phyloP scores from a whole-genome alignment of 2,888 invertebrate species.

The Platycheirus albimanus region DNA sequence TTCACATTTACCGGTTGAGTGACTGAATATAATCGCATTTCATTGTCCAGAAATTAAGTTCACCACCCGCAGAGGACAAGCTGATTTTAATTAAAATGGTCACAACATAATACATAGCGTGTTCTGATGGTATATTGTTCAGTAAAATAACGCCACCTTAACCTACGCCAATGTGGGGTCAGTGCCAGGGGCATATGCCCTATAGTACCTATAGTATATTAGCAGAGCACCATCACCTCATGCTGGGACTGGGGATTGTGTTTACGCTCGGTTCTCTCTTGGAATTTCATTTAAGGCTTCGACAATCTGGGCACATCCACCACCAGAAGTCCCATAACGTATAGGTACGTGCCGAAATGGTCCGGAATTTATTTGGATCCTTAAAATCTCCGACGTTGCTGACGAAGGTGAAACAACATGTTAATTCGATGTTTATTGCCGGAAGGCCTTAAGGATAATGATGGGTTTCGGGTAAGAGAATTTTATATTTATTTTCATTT shows the following conservation, averaged over 20 bases:
- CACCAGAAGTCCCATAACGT: not conserved
- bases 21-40: slow-evolving; percentile 5
- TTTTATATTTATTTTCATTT: not conserved
- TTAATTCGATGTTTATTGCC: slow-evolving; percentile 21
- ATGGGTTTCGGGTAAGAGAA: not conserved
- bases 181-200: not conserved
- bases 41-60: slow-evolving; percentile 16
- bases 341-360: not conserved
- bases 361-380: not conserved
- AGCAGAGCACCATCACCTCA: not conserved
- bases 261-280: not conserved
- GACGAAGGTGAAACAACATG: slow-evolving; percentile 10
- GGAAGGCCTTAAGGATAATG: slow-evolving; percentile 8
- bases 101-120: not conserved
- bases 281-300: slow-evolving; percentile 21
- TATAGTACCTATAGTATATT: too few species aligned
- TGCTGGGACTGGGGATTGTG: not conserved
- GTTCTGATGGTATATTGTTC: not conserved
- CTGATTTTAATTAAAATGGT: slow-evolving; percentile 17
- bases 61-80: slow-evolving; percentile 1
- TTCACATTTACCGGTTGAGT: slow-evolving; percentile 12
- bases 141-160: slow-evolving; percentile 3
- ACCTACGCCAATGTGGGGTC: slow-evolving; percentile 4
- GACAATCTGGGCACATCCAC: not conserved
- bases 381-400: slow-evolving; percentile 1